Evolutionary conservation across 2,888 invertebrate species (phyloP).

Genomic region (Balanococcus diminutus): DNA sequence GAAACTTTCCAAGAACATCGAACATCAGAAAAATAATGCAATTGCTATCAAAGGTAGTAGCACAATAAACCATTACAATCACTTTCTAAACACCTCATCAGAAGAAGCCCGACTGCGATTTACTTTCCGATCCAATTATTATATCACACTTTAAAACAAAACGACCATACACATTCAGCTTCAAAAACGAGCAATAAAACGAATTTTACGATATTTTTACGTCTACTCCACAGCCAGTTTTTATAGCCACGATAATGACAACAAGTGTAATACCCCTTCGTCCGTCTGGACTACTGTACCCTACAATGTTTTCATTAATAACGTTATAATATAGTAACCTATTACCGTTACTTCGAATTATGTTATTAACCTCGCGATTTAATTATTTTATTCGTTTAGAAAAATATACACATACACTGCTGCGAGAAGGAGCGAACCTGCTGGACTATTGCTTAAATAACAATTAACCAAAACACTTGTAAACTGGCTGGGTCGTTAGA

Average conservation of each 20-base stretch:
- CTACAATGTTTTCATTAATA: constrained; percentile 53
- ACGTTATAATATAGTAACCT: neutral
- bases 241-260: constrained; percentile 53
- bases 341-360: constrained; percentile 46
- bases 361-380: constrained; percentile 53
- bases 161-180: constrained; percentile 46
- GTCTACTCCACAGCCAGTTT: constrained; percentile 54
- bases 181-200: constrained; percentile 54
- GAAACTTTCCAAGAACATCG: too few relatives aligned
- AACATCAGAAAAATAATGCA: too few relatives aligned
- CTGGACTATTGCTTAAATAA: neutral
- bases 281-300: constrained; percentile 50
- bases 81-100: too few relatives aligned
- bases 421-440: neutral
- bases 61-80: too few relatives aligned
- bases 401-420: too few relatives aligned
- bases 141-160: constrained; percentile 36
- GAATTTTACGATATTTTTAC: constrained; percentile 54
- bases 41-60: too few relatives aligned
- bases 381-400: constrained; percentile 11
- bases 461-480: constrained; percentile 50
- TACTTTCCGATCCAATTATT: neutral
- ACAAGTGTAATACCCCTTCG: constrained; percentile 52
- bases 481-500: constrained; percentile 46
- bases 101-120: neutral